Conservation (phyloP, 2,888 invertebrate genomes). For the Ochropleura plecta region DNA sequence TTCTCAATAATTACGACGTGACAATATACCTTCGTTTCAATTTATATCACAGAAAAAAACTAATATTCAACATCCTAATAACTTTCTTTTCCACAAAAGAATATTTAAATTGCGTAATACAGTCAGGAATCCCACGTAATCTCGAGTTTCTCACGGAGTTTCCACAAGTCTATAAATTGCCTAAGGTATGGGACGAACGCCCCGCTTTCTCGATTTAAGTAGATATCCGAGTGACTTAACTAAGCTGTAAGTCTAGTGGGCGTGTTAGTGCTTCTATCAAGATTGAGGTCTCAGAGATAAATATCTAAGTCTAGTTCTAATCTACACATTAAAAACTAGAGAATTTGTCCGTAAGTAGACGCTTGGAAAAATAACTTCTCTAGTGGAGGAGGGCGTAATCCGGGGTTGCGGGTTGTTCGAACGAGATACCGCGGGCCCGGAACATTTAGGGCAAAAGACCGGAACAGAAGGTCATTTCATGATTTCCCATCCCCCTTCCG, state of each 20-base stretch:
- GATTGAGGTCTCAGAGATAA: not conserved
- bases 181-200: conserved; percentile 35
- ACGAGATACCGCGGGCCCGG: no score
- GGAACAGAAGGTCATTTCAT: no score
- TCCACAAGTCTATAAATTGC: conserved; percentile 50
- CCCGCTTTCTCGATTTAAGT: conserved; percentile 32
- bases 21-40: not conserved
- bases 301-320: conserved; percentile 1
- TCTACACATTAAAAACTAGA: not conserved
- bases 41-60: not conserved
- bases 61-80: not conserved
- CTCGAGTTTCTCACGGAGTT: conserved; percentile 30
- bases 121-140: conserved; percentile 33
- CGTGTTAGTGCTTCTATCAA: conserved; percentile 4
- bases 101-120: conserved; percentile 34
- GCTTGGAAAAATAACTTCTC: not conserved
- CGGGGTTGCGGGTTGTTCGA: no score
- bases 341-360: not conserved
- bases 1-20: not conserved
- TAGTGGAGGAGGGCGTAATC: no score
- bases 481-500: no score
- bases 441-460: no score
- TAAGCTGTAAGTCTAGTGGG: conserved; percentile 19
- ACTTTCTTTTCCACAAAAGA: conserved; percentile 23
- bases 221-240: conserved; percentile 33